phyloP scores from a whole-genome alignment of 2,113 vertebrate genomes.

The Quiscalus mexicanus region DNA sequence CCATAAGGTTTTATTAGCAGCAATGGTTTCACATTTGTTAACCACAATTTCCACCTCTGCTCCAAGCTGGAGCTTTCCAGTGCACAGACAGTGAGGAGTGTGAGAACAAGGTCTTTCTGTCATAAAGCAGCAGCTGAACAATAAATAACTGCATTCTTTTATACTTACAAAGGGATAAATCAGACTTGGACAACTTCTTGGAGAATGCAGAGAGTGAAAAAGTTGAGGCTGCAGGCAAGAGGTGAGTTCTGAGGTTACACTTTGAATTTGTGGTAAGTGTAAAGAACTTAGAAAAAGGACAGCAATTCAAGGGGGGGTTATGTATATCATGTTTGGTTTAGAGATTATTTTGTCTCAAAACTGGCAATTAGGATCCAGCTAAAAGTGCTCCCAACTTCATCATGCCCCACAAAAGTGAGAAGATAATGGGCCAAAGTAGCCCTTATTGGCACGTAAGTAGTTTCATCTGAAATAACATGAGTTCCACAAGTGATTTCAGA shows the following conservation, averaged over 20 bases:
- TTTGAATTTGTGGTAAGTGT: not conserved
- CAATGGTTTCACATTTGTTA: not conserved
- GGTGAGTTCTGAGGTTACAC: not conserved
- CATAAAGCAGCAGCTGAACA: not conserved
- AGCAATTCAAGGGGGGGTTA: accelerated
- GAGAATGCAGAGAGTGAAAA: not conserved
- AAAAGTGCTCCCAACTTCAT: not conserved
- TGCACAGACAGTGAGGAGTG: not conserved
- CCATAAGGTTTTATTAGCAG: not conserved
- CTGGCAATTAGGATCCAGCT: not conserved
- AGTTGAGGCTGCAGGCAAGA: not conserved
- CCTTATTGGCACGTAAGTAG: conserved; percentile 14
- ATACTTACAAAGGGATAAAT: conserved; percentile 12
- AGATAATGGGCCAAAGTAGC: conserved; percentile 17
- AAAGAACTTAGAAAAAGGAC: not conserved
- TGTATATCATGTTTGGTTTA: not conserved
- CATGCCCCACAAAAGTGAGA: not conserved
- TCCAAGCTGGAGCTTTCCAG: not conserved
- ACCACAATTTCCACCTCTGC: not conserved
- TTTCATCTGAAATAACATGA: conserved; percentile 62
- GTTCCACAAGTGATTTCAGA: conserved; percentile 49
- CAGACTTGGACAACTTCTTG: not conserved
- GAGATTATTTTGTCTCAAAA: not conserved
- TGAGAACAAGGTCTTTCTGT: not conserved
- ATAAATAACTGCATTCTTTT: conserved; percentile 9